Percentiles rank a stretch among this genome's conserved stretches.
Conservation (phyloP, 2,797 vertebrate species). For the Loris lydekkerianus region DNA sequence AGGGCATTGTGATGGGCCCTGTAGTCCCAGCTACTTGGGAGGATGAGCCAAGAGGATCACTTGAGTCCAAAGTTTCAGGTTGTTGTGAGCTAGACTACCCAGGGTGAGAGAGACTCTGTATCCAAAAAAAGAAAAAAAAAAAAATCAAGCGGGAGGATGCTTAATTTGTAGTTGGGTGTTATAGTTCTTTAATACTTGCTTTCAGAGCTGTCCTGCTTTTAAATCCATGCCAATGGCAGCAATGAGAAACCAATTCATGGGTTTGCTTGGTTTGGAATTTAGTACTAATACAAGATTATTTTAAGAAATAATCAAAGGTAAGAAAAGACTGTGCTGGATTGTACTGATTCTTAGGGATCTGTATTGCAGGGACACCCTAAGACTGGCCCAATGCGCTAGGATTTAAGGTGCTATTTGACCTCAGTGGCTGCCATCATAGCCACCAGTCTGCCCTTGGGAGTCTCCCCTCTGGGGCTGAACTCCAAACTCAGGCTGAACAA, state of each 20-base stretch:
- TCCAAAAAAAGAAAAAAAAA: background rate
- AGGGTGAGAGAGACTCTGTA: too few species aligned
- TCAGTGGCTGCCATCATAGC: background rate
- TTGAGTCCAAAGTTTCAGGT: too few species aligned
- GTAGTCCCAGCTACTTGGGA: too few species aligned
- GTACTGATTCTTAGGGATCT: background rate
- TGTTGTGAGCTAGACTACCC: too few species aligned
- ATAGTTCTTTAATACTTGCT: background rate
- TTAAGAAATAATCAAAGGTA: background rate
- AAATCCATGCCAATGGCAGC: background rate
- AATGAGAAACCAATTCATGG: background rate
- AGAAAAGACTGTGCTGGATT: background rate
- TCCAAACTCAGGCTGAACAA: background rate
- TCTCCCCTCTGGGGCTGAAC: background rate
- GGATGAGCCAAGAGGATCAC: too few species aligned
- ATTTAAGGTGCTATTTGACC: background rate
- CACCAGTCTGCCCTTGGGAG: background rate
- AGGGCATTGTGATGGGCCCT: too few species aligned
- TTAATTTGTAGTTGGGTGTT: background rate
- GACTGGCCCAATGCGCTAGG: background rate
- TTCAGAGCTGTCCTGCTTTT: constrained; percentile 33
- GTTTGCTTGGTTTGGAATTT: background rate
- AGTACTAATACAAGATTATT: background rate
- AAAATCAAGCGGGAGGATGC: background rate
- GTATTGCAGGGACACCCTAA: background rate